Conservation (phyloP, 2,113 vertebrate species). For the Gobio gobio region DNA sequence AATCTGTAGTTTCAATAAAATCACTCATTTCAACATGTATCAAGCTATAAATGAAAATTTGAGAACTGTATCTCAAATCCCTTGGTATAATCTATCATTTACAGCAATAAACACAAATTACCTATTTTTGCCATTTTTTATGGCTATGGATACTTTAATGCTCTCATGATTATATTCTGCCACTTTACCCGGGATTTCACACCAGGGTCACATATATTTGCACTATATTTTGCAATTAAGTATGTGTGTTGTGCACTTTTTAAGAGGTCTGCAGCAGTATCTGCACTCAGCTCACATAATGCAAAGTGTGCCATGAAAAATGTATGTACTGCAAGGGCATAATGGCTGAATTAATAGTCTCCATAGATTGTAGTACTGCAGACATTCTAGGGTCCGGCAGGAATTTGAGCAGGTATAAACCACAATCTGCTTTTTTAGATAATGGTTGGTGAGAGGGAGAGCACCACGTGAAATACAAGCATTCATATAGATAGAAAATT, state of each 20-base stretch:
- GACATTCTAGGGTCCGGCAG: not conserved
- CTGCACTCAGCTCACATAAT: not conserved
- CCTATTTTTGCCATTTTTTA: not conserved
- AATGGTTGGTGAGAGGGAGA: not conserved
- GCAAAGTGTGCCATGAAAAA: conserved; percentile 19
- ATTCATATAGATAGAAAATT: not conserved
- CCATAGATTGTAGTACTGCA: not conserved
- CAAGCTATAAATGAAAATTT: not conserved
- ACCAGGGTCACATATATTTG: not conserved
- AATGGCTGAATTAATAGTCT: conserved; percentile 7
- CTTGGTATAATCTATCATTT: not conserved
- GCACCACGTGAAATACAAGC: not conserved
- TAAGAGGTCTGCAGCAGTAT: not conserved
- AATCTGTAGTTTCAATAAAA: not conserved
- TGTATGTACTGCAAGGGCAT: conserved; percentile 16
- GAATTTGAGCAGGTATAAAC: not conserved
- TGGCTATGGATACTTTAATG: not conserved
- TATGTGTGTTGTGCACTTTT: not conserved
- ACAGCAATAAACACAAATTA: not conserved
- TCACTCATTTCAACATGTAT: not conserved
- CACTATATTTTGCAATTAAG: not conserved
- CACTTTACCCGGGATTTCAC: not conserved
- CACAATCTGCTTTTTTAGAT: not conserved
- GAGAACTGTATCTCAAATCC: not conserved
- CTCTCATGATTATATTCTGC: not conserved